phyloP scores from a whole-genome alignment of 2,113 vertebrate genomes.

The Mastomys coucha region DNA sequence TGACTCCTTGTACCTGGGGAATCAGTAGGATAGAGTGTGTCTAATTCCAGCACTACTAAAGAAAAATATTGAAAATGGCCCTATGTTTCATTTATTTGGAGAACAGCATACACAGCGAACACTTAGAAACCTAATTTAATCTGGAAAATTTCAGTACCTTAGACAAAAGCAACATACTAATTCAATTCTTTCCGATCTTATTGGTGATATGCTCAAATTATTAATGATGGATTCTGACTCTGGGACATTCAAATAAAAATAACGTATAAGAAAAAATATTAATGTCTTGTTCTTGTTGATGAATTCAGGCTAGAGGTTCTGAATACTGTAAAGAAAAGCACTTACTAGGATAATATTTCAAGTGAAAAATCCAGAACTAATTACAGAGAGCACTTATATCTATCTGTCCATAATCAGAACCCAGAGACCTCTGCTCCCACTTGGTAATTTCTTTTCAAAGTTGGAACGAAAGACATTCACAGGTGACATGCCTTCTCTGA shows the following conservation, averaged over 20 bases:
- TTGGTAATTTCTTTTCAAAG: background rate
- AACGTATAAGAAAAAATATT: background rate
- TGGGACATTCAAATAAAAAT: constrained; percentile 23
- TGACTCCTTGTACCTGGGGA: background rate
- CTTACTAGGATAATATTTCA: background rate
- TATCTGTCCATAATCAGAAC: background rate
- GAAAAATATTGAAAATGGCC: background rate
- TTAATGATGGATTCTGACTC: constrained; percentile 39
- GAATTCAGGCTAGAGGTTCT: background rate
- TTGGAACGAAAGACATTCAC: background rate
- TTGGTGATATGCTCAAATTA: background rate
- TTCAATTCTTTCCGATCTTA: background rate
- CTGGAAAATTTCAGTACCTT: background rate
- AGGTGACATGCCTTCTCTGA: background rate
- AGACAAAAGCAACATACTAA: background rate
- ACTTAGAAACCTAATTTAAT: background rate
- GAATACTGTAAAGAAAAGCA: background rate
- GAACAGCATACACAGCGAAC: background rate
- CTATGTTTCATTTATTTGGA: background rate
- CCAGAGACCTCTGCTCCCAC: background rate
- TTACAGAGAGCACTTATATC: background rate
- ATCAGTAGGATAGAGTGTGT: background rate
- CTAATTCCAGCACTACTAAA: background rate
- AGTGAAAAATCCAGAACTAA: background rate
- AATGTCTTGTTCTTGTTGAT: background rate